phyloP scores from a whole-genome alignment of 1,140 invertebrate species.

The Hestina assimilis region DNA sequence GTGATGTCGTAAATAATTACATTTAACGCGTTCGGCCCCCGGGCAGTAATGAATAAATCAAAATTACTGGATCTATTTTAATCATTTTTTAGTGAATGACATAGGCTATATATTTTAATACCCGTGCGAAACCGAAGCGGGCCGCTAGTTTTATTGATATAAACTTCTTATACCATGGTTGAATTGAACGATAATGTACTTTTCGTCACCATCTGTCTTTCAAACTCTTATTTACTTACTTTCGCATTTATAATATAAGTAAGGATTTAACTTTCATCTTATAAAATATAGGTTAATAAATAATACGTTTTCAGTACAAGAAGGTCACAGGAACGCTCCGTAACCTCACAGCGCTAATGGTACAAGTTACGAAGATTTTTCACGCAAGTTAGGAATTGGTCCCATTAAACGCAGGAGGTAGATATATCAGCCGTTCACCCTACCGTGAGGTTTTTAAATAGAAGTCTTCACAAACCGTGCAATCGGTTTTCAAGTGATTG shows the following conservation, averaged over 20 bases:
- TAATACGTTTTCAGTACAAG: slow-evolving; percentile 10
- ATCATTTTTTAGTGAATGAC: too few relatives aligned
- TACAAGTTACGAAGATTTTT: slow-evolving; percentile 22
- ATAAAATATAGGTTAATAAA: slow-evolving; percentile 4
- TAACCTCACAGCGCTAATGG: slow-evolving; percentile 13
- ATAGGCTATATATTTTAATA: too few relatives aligned
- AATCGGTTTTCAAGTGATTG: background rate
- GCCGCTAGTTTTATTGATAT: too few relatives aligned
- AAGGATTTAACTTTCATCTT: background rate
- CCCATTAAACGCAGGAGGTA: slow-evolving; percentile 22
- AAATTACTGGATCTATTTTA: too few relatives aligned
- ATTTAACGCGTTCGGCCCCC: too few relatives aligned
- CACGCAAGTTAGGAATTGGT: slow-evolving; percentile 20
- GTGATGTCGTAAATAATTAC: too few relatives aligned
- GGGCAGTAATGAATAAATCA: too few relatives aligned
- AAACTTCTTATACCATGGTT: too few relatives aligned
- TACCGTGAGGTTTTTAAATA: slow-evolving; percentile 7
- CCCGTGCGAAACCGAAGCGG: too few relatives aligned
- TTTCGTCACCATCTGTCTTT: too few relatives aligned
- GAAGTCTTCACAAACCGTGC: background rate
- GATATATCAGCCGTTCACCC: slow-evolving; percentile 11
- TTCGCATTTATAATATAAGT: background rate
- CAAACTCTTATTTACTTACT: background rate
- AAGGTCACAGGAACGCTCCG: background rate
- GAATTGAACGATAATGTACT: too few relatives aligned